Evolutionary conservation across 1,140 invertebrate species (phyloP).

Genomic region (Zaprionus inermis): DNA sequence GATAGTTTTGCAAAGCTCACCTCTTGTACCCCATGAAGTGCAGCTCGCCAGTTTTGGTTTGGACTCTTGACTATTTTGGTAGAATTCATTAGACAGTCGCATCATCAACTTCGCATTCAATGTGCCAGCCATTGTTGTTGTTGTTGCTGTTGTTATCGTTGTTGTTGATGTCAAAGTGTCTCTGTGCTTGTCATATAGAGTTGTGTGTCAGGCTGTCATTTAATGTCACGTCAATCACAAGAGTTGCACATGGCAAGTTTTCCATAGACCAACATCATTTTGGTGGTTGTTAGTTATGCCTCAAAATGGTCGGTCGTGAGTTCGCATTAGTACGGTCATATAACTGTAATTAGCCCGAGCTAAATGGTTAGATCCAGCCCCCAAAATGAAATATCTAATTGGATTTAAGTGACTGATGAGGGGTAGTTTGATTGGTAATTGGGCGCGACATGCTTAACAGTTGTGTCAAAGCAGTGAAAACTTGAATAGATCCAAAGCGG

Average conservation of each 20-base stretch:
- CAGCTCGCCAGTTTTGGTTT: slow-evolving; percentile 9
- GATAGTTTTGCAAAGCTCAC: not conserved
- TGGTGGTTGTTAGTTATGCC: slow-evolving; percentile 45
- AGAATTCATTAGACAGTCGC: slow-evolving; percentile 48
- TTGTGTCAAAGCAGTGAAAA: not conserved
- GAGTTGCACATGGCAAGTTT: slow-evolving; percentile 53
- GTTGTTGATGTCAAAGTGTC: slow-evolving; percentile 42
- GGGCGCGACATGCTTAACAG: not conserved
- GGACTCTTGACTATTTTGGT: slow-evolving; percentile 30
- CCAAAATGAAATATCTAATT: slow-evolving; percentile 16
- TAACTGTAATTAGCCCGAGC: not conserved
- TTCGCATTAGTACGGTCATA: not conserved
- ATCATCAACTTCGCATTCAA: slow-evolving; percentile 31
- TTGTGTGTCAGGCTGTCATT: slow-evolving; percentile 60
- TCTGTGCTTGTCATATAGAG: slow-evolving; percentile 48
- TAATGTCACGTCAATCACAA: slow-evolving; percentile 74
- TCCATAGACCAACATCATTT: slow-evolving; percentile 44
- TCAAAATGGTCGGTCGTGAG: slow-evolving; percentile 14
- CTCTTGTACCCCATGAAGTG: not conserved
- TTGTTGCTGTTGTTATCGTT: slow-evolving; percentile 5
- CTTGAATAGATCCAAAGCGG: not conserved
- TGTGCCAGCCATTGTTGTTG: slow-evolving; percentile 2
- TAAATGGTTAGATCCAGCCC: slow-evolving; percentile 7
- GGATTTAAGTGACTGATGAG: slow-evolving; percentile 14
- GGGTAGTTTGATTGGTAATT: not conserved